These are phyloP conservation scores for Malacoraja senta DNA, from an alignment of 2,797 vertebrate species.

Conservation along the genomic window DNA sequence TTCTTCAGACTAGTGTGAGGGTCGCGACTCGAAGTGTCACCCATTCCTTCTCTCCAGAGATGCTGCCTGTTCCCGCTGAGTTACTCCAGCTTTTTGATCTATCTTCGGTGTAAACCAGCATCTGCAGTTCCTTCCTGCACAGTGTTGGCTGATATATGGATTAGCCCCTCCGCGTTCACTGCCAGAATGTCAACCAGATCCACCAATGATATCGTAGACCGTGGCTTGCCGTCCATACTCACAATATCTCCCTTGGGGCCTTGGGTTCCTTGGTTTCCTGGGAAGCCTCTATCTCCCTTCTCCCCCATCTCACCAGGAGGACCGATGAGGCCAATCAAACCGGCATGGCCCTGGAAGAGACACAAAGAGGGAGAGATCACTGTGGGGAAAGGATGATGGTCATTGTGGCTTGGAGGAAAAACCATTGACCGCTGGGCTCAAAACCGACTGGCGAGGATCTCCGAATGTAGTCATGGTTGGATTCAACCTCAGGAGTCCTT, in stretches of 20 bases:
- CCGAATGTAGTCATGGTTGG: background rate
- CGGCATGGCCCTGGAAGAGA: conserved; percentile 73
- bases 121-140: background rate
- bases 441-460: background rate
- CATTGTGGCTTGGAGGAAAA: background rate
- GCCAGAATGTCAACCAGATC: background rate
- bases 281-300: conserved; percentile 82
- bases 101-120: too few relatives aligned
- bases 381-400: too few relatives aligned
- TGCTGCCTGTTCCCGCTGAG: too few relatives aligned
- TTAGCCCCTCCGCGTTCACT: too few relatives aligned
- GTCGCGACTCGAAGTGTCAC: too few relatives aligned
- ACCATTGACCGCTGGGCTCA: too few relatives aligned
- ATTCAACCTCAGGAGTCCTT: conserved; percentile 53
- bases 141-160: background rate
- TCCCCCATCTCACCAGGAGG: conserved; percentile 82
- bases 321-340: conserved; percentile 79
- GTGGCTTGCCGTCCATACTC: conserved; percentile 40
- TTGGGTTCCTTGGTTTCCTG: conserved; percentile 68
- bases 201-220: background rate
- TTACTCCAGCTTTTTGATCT: too few relatives aligned
- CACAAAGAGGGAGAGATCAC: background rate
- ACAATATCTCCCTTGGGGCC: conserved; percentile 79
- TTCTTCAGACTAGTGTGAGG: too few relatives aligned
- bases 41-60: too few relatives aligned